phyloP scores from a whole-genome alignment of 2,888 invertebrate species.

The Morpho helenor region DNA sequence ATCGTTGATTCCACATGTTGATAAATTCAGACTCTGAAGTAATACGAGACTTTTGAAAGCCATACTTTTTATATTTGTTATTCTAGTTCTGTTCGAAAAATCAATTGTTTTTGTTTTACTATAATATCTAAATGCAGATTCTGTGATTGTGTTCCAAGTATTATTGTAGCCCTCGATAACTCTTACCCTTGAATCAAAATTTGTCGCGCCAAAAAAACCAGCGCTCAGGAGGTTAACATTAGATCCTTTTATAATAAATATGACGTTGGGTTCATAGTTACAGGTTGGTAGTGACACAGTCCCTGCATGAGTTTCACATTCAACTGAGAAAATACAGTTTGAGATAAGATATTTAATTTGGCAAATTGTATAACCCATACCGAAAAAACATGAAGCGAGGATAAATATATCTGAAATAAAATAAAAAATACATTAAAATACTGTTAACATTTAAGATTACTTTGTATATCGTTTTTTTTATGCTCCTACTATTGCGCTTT shows the following conservation, averaged over 20 bases:
- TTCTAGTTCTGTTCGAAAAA: slow-evolving; percentile 42
- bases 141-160: slow-evolving; percentile 43
- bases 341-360: slow-evolving; percentile 23
- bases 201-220: slow-evolving; percentile 56
- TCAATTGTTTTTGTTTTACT: slow-evolving; percentile 39
- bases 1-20: slow-evolving; percentile 43
- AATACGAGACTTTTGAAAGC: slow-evolving; percentile 41
- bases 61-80: slow-evolving; percentile 40
- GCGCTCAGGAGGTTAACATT: slow-evolving; percentile 32
- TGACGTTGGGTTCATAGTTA: slow-evolving; percentile 39
- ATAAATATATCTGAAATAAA: slow-evolving; percentile 24
- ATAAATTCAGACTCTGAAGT: slow-evolving; percentile 47
- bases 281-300: slow-evolving; percentile 39
- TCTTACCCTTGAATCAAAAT: slow-evolving; percentile 59
- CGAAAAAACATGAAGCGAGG: slow-evolving; percentile 32
- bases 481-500: no score
- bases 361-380: slow-evolving; percentile 34
- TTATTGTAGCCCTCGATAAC: slow-evolving; percentile 41
- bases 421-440: neutral
- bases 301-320: slow-evolving; percentile 42
- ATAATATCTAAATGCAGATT: slow-evolving; percentile 48
- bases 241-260: slow-evolving; percentile 43
- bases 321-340: slow-evolving; percentile 46
- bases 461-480: no score
- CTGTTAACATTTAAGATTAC: no score